Evolutionary conservation across 1,140 invertebrate species (phyloP), one percentile per base, ranked within the genome.

Genomic region (Hyles vespertilio): DNA sequence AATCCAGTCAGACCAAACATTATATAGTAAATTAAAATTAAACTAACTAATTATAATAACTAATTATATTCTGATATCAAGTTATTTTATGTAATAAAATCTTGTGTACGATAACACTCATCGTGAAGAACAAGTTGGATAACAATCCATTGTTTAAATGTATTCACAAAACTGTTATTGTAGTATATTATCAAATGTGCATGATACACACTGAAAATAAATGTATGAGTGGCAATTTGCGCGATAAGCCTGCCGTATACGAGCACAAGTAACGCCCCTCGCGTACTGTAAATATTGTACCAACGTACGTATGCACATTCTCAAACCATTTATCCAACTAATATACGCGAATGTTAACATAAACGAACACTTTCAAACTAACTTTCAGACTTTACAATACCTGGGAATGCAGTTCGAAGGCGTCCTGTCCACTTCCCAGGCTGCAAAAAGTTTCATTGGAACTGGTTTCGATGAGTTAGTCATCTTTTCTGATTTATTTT

Each of bases 391-490:
- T 3, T 54, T 44, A 40, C 8, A 5, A 59, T 92, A 98, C 97
- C 97, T 97, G 84, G 97, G 97, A 89, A 98, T 98, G 89, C 97
- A 98, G 90, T 97, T 98, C 61, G 97, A 94, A 51, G 97, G 96
- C 60, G 97, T 98, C 83, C 98, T 94, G 90, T 99, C 98, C 59
- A 98, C 96, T 92, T 98, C 97, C 97, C 97, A 98, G 69, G 97
- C 97, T 61, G 97, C 97, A 91, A 98, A 99, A 67, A 99, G 92
- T 91, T 97, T 98, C 97, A 98, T 98, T 72, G 97, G 96, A 81
- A 98, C 96, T 72, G 96, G 96, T 92, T 96, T 97, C 82, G 89
- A 84, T 77, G 87, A 63, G 82, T 89, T 89, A 88, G 84, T 89
- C 88, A 89, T 89, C 84, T 89, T 89, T 75, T 89, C 88, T 55